Evolutionary conservation across 2,888 invertebrate species (phyloP).

Genomic region (Lampropteryx suffumata): DNA sequence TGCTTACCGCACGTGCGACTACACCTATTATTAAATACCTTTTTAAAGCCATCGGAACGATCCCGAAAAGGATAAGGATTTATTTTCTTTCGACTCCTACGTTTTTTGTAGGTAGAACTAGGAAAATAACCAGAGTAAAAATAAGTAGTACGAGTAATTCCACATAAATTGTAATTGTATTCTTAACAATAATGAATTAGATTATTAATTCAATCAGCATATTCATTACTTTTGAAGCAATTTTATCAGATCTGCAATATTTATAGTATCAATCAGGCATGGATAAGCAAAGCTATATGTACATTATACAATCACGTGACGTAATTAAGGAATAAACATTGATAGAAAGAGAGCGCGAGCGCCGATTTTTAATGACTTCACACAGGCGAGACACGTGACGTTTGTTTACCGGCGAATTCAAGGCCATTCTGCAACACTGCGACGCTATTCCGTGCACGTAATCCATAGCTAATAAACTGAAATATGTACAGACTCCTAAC

Average conservation of each 20-base stretch:
- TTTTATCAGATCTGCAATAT: conserved; percentile 8
- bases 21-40: conserved; percentile 73
- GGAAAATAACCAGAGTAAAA: too few species aligned
- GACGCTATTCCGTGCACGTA: conserved; percentile 65
- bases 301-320: conserved; percentile 20
- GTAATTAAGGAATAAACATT: conserved; percentile 37
- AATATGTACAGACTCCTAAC: conserved; percentile 29
- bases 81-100: conserved; percentile 6
- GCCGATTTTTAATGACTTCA: conserved; percentile 46
- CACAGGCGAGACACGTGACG: conserved; percentile 61
- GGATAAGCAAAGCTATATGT: conserved; percentile 28
- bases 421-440: conserved; percentile 70
- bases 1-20: conserved; percentile 76
- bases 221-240: conserved; percentile 3
- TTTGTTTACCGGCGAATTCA: conserved; percentile 70
- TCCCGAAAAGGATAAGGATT: conserved; percentile 34
- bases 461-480: conserved; percentile 42
- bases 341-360: conserved; percentile 43
- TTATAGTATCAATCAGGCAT: conserved; percentile 3
- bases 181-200: background rate
- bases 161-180: too few species aligned
- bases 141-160: too few species aligned
- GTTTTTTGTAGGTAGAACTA: conserved; percentile 1
- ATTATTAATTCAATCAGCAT: conserved; percentile 5
- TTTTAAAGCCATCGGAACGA: conserved; percentile 60